Base-by-base conservation (phyloP, 2,888 invertebrate species). In the Metalampra italica region DNA sequence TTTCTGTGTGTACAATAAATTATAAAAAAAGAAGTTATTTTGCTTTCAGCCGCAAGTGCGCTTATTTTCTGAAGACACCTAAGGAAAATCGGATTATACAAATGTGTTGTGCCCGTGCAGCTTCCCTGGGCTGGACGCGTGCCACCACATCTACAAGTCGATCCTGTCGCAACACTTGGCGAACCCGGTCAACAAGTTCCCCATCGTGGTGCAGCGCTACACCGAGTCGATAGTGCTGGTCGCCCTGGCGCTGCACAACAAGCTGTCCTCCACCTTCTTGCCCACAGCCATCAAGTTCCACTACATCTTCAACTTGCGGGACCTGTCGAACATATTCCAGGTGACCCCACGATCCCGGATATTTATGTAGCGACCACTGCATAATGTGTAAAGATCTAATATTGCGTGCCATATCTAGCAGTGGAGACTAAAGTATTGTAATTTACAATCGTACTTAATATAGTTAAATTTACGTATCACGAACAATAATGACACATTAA, bases 231-330 rank as follows among this genome's bases (percentile, higher is more conserved):
- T 98, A 9, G 93, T 97, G 0, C 82, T 90, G 11, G 92, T 94
- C 0, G 96, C 97, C 0, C 87, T 98, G 7, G 82, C 88, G 1
- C 85, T 98, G 22, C 98, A 98, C 75, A 88, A 89, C 40, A 95
- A 94, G 75, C 91, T 98, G 8, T 83, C 93, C 0, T 74, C 92
- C 1, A 92, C 91, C 0, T 98, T 98, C 83, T 87, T 98, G 55
- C 98, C 98, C 0, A 98, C 98, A 0, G 98, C 98, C 15, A 91
- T 96, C 59, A 98, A 97, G 83, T 98, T 98, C 77, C 98, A 98
- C 78, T 98, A 98, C 70, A 92, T 95, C 52, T 98, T 98, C 82
- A 98, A 98, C 77, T 85, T 98, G 47, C 90, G 98, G 50, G 98
- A 98, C 79, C 89, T 98, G 49, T 95, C 97, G 0, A 98, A 97